phyloP scores from a whole-genome alignment of 2,888 invertebrate species.

The Therioaphis trifolii region DNA sequence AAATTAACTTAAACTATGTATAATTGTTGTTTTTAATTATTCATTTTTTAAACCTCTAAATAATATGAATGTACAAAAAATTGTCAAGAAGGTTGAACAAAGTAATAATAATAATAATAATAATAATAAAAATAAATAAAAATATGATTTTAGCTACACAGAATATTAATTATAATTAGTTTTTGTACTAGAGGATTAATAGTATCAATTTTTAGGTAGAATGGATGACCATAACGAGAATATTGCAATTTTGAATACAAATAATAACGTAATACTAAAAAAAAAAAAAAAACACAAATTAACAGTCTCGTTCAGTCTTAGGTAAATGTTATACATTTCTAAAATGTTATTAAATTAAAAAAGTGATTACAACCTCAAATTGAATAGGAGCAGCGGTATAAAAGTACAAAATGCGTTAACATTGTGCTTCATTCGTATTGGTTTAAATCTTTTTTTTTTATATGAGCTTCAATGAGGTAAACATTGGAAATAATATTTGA shows the following conservation, averaged over 20 bases:
- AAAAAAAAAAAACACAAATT: constrained; percentile 61
- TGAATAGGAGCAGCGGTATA: constrained; percentile 54
- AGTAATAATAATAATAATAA: constrained; percentile 20
- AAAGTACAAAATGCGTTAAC: constrained; percentile 60
- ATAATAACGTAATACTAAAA: constrained; percentile 55
- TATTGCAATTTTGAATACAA: constrained; percentile 57
- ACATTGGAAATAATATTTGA: constrained; percentile 34
- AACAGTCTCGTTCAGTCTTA: constrained; percentile 62
- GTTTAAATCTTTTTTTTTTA: constrained; percentile 26
- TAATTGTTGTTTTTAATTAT: constrained; percentile 44
- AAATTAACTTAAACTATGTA: constrained; percentile 32
- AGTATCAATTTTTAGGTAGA: constrained; percentile 27
- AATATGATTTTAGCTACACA: constrained; percentile 34
- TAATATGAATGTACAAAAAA: constrained; percentile 55
- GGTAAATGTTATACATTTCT: constrained; percentile 58
- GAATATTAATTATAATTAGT: constrained; percentile 44
- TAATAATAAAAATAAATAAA: constrained; percentile 7
- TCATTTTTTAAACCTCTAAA: constrained; percentile 22
- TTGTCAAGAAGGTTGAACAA: constrained; percentile 50
- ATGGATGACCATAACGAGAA: constrained; percentile 57
- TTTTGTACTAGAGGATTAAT: constrained; percentile 54
- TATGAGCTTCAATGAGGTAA: constrained; percentile 51
- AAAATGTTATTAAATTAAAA: constrained; percentile 54
- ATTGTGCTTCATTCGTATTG: constrained; percentile 46
- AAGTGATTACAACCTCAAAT: constrained; percentile 53